phyloP scores from a whole-genome alignment of 2,113 vertebrate genomes.

The Bos indicus region DNA sequence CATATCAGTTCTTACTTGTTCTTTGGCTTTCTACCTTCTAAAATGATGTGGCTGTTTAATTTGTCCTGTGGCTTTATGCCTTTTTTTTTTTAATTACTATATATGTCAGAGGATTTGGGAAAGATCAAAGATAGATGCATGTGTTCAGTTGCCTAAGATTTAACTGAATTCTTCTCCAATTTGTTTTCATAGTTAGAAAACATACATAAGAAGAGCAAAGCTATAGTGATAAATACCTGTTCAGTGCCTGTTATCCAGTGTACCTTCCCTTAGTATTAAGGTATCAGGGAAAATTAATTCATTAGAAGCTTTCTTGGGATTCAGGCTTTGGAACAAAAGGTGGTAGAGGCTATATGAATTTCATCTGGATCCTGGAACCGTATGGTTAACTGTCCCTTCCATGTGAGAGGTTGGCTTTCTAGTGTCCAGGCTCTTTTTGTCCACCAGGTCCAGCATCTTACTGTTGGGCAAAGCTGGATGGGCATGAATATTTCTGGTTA shows the following conservation, averaged over 20 bases:
- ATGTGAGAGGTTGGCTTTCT: background rate
- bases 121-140: background rate
- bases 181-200: slow-evolving; percentile 19
- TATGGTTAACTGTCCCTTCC: background rate
- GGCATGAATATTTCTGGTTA: background rate
- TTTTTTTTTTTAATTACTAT: background rate
- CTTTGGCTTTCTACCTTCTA: background rate
- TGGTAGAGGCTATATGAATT: background rate
- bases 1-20: background rate
- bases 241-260: background rate
- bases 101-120: background rate
- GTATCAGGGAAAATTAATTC: background rate
- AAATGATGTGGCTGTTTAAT: background rate
- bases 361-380: background rate
- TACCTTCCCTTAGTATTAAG: background rate
- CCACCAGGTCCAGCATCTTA: background rate
- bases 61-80: slow-evolving; percentile 10
- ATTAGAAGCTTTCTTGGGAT: background rate
- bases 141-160: background rate
- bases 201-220: background rate
- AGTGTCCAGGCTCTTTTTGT: background rate
- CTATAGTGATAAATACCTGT: background rate
- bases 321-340: background rate
- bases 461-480: background rate
- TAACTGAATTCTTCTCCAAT: background rate